Evolutionary conservation across 2,888 invertebrate genomes (phyloP).

Genomic region (Melangyna quadrimaculata): DNA sequence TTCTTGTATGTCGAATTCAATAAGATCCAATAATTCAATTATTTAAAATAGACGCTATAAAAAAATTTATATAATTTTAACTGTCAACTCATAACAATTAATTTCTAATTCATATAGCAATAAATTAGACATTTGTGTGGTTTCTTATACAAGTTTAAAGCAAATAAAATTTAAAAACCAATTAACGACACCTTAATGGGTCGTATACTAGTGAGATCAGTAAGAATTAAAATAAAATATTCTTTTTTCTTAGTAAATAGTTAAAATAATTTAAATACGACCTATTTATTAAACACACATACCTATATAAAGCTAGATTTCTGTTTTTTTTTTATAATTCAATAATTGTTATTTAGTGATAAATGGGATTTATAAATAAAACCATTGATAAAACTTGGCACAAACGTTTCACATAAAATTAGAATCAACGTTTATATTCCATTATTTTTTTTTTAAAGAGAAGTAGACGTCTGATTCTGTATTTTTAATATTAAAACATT

Average conservation of each 20-base stretch:
- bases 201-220: constrained; percentile 57
- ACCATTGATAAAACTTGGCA: not conserved
- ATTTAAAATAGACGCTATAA: too few species aligned
- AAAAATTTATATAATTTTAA: too few species aligned
- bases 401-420: not conserved
- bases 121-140: not conserved
- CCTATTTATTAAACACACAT: too few species aligned
- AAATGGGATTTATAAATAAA: not conserved
- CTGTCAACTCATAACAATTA: not conserved
- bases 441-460: too few species aligned
- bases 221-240: constrained; percentile 11
- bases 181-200: constrained; percentile 66
- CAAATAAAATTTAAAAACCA: constrained; percentile 56
- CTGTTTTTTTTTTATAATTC: not conserved
- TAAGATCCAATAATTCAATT: too few species aligned
- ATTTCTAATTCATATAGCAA: constrained; percentile 22
- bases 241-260: not conserved
- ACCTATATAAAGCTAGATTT: too few species aligned
- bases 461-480: too few species aligned
- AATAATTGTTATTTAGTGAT: not conserved
- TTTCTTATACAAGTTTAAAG: not conserved
- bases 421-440: too few species aligned
- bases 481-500: too few species aligned
- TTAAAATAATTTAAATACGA: not conserved
- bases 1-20: not conserved